Evolutionary conservation across 2,888 invertebrate species (phyloP).

Genomic region (Lumbricus terrestris): DNA sequence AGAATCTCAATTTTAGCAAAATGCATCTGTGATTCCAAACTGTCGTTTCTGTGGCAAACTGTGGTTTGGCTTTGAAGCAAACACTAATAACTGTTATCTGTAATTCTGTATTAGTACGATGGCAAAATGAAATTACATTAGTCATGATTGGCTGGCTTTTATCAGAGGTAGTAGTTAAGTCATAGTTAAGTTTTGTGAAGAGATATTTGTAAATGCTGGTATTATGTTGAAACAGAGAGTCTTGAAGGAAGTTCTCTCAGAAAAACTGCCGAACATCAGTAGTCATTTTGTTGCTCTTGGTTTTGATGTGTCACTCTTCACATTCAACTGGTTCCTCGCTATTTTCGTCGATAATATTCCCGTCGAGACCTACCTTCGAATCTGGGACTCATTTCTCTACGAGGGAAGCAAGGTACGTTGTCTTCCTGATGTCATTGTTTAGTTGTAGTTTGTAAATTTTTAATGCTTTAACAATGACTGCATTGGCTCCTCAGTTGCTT

Average conservation of each 20-base stretch:
- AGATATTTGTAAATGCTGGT: background rate
- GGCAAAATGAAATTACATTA: no score
- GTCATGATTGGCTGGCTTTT: no score
- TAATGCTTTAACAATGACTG: background rate
- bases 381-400: constrained; percentile 65
- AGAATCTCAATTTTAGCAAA: background rate
- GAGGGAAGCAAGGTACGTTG: constrained; percentile 64
- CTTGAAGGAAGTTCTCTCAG: constrained; percentile 62
- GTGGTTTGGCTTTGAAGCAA: background rate
- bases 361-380: constrained; percentile 61
- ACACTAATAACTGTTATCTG: background rate
- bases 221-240: constrained; percentile 56
- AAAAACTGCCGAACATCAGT: constrained; percentile 62
- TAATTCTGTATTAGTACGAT: no score
- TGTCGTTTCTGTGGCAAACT: background rate
- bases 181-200: background rate
- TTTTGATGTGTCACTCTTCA: constrained; percentile 62
- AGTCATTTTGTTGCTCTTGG: constrained; percentile 60
- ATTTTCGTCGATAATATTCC: constrained; percentile 64
- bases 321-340: constrained; percentile 66
- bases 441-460: background rate
- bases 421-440: background rate
- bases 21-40: background rate
- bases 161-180: no score
- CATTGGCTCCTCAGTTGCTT: no score